A percentile compares a stretch with the other conserved stretches of the same genome.
These are phyloP conservation scores for Isotomurus palustris DNA, from an alignment of 2,888 invertebrate species.

Conservation along the genomic window DNA sequence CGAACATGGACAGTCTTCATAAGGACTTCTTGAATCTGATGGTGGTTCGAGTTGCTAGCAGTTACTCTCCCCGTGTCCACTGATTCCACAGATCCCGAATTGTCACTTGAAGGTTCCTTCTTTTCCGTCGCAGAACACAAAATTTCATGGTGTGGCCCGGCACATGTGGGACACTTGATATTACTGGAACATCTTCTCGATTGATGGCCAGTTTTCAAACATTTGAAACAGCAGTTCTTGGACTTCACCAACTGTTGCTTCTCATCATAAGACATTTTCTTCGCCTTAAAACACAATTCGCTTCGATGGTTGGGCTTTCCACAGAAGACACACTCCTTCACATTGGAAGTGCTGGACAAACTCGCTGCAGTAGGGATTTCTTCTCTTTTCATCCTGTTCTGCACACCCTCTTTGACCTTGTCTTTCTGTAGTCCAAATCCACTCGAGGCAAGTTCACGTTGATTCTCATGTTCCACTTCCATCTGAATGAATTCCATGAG, in stretches of 20 bases:
- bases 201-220: constrained; percentile 10
- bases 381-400: background rate
- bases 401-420: background rate
- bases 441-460: background rate
- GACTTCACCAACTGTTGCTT: background rate
- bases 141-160: background rate
- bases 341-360: background rate
- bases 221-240: background rate
- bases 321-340: constrained; percentile 1
- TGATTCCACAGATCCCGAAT: background rate
- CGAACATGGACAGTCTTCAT: background rate
- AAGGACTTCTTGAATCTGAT: background rate
- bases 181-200: background rate
- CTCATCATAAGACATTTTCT: background rate
- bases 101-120: background rate
- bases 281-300: background rate
- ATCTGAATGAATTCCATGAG: constrained; percentile 7
- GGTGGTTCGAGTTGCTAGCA: background rate
- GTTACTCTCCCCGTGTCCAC: background rate
- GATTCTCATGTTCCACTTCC: constrained; percentile 8
- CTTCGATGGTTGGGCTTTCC: background rate
- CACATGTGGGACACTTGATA: constrained; percentile 9
- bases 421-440: constrained; percentile 4
- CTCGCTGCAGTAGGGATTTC: background rate
- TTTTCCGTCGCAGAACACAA: background rate